phyloP scores from a whole-genome alignment of 2,888 invertebrate species.

The Thysanoteuthis rhombus region DNA sequence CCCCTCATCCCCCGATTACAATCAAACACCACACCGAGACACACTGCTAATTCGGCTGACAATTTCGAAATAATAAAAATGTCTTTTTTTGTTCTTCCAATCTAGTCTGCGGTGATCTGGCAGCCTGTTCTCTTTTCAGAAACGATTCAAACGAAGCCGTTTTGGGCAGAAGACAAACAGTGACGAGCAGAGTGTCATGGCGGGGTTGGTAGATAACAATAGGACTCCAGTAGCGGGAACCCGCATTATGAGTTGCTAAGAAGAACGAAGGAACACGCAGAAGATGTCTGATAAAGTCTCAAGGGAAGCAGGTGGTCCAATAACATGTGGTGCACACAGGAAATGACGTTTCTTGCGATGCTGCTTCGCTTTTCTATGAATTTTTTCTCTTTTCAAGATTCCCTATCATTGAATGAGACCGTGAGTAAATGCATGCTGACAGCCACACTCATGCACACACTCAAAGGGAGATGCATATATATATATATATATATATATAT shows the following conservation, averaged over 20 bases:
- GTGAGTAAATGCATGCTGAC: neutral
- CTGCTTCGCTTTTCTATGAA: neutral
- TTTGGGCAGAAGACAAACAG: neutral
- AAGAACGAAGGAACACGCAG: neutral
- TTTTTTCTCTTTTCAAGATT: neutral
- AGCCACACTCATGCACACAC: neutral
- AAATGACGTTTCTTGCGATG: constrained; percentile 12
- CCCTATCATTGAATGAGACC: neutral
- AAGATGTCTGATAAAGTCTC: constrained; percentile 12
- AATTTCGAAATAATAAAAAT: neutral
- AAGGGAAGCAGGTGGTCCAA: neutral
- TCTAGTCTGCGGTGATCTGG: neutral
- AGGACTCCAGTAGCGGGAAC: neutral
- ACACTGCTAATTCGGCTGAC: neutral
- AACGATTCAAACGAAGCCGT: neutral
- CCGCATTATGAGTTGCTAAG: constrained; percentile 12
- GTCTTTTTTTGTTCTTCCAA: neutral
- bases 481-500: neutral
- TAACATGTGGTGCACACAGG: neutral
- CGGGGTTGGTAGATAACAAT: neutral
- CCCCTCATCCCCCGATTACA: neutral
- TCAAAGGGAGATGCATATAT: neutral
- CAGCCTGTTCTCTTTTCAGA: neutral
- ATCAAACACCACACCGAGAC: neutral
- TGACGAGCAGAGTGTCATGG: neutral